Percentiles rank a stretch among this genome's conserved stretches.
Conservation (phyloP, 2,888 invertebrate species). For the Epinotia ramella region DNA sequence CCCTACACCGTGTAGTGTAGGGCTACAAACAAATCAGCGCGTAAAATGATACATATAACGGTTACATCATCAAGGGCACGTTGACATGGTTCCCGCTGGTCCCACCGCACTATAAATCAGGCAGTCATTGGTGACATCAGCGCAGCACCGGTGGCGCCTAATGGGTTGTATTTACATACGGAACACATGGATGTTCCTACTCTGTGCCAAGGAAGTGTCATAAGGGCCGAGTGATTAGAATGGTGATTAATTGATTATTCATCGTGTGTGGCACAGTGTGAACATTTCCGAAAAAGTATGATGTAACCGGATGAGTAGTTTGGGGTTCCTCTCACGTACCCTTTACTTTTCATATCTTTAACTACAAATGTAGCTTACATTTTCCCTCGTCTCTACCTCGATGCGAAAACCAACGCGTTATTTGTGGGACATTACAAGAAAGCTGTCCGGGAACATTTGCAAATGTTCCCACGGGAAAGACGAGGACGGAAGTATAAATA, state of each 20-base stretch:
- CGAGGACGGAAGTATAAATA: constrained; percentile 37
- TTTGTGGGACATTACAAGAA: constrained; percentile 7
- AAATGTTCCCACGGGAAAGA: constrained; percentile 40
- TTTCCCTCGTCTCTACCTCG: background rate
- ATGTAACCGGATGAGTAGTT: too few species aligned
- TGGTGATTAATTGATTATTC: background rate
- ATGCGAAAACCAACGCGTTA: constrained; percentile 14
- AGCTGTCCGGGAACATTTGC: constrained; percentile 22
- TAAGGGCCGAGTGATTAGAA: background rate
- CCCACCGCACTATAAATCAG: constrained; percentile 75
- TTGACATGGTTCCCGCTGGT: constrained; percentile 58
- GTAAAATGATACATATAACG: background rate
- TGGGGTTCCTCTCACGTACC: too few species aligned
- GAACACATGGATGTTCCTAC: background rate
- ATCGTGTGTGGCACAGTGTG: background rate
- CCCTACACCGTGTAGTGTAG: background rate
- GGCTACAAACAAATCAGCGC: background rate
- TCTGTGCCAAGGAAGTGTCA: background rate
- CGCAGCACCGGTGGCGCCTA: constrained; percentile 65
- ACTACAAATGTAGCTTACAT: background rate
- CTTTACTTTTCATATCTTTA: background rate
- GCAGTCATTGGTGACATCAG: constrained; percentile 77
- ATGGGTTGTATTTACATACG: constrained; percentile 54
- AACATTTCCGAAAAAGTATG: too few species aligned
- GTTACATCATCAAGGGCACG: constrained; percentile 37